Conservation (phyloP, 2,888 invertebrate species). For the Drosophila phalerata region DNA sequence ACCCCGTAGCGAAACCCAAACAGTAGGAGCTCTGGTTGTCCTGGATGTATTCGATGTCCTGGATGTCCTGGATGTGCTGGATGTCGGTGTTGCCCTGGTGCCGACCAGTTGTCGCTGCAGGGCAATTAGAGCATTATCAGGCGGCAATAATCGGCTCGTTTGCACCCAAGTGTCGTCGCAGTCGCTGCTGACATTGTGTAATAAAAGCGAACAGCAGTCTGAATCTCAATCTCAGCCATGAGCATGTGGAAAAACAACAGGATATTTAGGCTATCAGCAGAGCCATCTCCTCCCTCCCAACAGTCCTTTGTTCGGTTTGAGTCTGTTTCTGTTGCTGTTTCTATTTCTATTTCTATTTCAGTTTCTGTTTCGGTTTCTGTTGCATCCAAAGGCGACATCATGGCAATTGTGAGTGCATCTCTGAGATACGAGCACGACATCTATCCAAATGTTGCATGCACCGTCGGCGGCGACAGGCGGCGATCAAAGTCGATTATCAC, state of each 20-base stretch:
- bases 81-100: conserved; percentile 17
- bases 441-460: conserved; percentile 24
- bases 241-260: conserved; percentile 63
- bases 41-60: conserved; percentile 10
- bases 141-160: conserved; percentile 81
- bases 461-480: conserved; percentile 46
- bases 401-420: conserved; percentile 41
- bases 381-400: conserved; percentile 31
- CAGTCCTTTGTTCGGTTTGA: conserved; percentile 25
- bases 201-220: conserved; percentile 62
- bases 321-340: background rate
- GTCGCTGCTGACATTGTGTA: conserved; percentile 62
- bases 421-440: conserved; percentile 18
- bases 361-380: background rate
- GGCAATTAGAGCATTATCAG: conserved; percentile 82
- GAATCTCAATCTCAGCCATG: conserved; percentile 22
- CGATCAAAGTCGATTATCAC: conserved; percentile 78
- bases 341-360: background rate
- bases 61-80: conserved; percentile 7
- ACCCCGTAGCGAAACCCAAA: conserved; percentile 55
- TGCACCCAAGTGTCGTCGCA: conserved; percentile 76
- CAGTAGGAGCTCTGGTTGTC: conserved; percentile 70
- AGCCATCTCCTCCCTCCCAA: conserved; percentile 22
- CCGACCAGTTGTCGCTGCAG: conserved; percentile 58
- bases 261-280: conserved; percentile 53